A percentile compares a stretch with the other conserved stretches of the same genome.
Evolutionary conservation across 2,888 invertebrate species (phyloP).

Genomic region (Coleophora deauratella): DNA sequence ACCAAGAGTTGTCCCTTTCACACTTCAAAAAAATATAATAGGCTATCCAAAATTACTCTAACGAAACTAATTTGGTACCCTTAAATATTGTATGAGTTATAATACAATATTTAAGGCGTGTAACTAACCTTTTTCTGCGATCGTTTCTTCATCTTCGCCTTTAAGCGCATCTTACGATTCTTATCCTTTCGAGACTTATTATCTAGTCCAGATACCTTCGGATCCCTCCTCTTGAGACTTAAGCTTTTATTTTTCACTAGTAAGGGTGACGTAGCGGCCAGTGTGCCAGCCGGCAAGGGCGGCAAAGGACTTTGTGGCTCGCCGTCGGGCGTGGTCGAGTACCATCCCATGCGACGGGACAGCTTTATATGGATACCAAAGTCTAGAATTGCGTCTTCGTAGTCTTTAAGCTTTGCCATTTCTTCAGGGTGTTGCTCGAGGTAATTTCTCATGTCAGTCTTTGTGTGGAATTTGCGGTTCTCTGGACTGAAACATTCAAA

Average conservation of each 20-base stretch:
- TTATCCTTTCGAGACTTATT: constrained; percentile 28
- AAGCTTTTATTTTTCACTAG: constrained; percentile 37
- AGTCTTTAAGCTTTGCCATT: constrained; percentile 23
- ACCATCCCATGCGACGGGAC: constrained; percentile 61
- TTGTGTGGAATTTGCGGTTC: constrained; percentile 55
- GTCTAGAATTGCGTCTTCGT: constrained; percentile 46
- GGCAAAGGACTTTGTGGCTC: constrained; percentile 21
- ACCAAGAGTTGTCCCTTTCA: too few relatives aligned
- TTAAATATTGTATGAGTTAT: too few relatives aligned
- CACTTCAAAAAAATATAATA: too few relatives aligned
- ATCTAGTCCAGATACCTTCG: constrained; percentile 1
- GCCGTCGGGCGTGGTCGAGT: constrained; percentile 32
- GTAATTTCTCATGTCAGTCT: constrained; percentile 53
- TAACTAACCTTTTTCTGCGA: not conserved
- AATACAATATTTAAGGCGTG: too few relatives aligned
- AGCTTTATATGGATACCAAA: constrained; percentile 63
- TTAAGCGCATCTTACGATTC: constrained; percentile 22
- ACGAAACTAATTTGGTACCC: too few relatives aligned
- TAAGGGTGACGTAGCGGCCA: constrained; percentile 36
- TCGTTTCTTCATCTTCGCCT: constrained; percentile 16
- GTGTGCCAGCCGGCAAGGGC: constrained; percentile 25
- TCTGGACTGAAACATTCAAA: constrained; percentile 53
- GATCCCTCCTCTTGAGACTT: constrained; percentile 25
- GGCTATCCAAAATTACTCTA: too few relatives aligned
- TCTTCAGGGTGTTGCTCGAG: constrained; percentile 35